A percentile compares a stretch with the other conserved stretches of the same genome.
Conservation (phyloP, 2,797 vertebrate genomes). For the Danio kyathit region DNA sequence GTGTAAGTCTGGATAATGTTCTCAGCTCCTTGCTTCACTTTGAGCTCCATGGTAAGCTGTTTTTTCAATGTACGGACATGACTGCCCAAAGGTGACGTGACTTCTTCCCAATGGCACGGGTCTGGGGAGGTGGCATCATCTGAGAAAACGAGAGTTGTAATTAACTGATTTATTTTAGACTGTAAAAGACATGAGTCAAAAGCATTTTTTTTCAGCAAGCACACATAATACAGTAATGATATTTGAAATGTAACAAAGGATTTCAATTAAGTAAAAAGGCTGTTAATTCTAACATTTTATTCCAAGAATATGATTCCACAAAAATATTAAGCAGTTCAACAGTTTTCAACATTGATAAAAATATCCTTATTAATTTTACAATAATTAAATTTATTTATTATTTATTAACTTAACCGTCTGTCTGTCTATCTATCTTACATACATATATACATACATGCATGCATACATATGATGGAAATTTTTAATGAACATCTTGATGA, state of each 20-base stretch:
- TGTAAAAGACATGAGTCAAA: too few species aligned
- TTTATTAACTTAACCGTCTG: too few species aligned
- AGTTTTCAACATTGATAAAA: neutral
- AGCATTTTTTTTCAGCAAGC: too few species aligned
- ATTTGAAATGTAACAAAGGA: neutral
- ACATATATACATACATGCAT: too few species aligned
- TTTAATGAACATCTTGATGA: too few species aligned
- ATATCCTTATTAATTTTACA: too few species aligned
- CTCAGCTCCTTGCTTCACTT: conserved; percentile 95
- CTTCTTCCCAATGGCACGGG: conserved; percentile 79
- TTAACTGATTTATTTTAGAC: neutral
- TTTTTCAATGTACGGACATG: conserved; percentile 86
- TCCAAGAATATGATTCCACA: neutral
- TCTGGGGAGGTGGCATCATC: conserved; percentile 76
- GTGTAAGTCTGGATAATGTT: conserved; percentile 93
- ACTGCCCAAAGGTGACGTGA: conserved; percentile 74
- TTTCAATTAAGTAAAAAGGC: neutral
- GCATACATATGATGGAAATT: too few species aligned
- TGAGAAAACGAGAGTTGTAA: conserved; percentile 47
- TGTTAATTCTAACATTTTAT: neutral
- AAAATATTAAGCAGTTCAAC: neutral
- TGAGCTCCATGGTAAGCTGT: conserved; percentile 93
- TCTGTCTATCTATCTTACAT: too few species aligned
- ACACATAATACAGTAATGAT: too few species aligned
- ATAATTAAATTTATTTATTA: too few species aligned